A percentile compares a stretch with the other conserved stretches of the same genome.
Evolutionary conservation across 2,888 invertebrate species (phyloP).

Genomic region (Schrankia costaestrigalis): DNA sequence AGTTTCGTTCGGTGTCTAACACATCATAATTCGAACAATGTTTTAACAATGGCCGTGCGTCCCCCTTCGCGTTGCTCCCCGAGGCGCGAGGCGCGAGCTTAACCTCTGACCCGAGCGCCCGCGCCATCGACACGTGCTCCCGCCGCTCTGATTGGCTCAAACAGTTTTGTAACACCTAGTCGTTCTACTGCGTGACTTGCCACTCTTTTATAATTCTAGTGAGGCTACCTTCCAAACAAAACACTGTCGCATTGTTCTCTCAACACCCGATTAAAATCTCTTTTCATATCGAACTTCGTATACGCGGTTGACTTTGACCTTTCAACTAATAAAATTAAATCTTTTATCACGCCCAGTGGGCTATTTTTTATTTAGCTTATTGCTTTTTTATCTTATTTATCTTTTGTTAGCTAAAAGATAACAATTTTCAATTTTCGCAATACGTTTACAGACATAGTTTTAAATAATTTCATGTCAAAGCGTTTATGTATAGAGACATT

Average conservation of each 20-base stretch:
- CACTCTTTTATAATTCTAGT: conserved; percentile 15
- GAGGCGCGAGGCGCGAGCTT: conserved; percentile 55
- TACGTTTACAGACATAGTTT: no score
- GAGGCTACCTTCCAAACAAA: conserved; percentile 26
- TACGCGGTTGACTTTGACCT: conserved; percentile 18
- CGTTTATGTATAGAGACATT: conserved; percentile 54
- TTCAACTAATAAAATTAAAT: conserved; percentile 19
- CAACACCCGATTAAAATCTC: conserved; percentile 10
- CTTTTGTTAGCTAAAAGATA: conserved; percentile 5
- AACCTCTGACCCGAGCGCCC: conserved; percentile 60
- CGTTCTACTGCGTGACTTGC: conserved; percentile 20
- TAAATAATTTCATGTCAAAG: conserved; percentile 44
- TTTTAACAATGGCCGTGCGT: conserved; percentile 40
- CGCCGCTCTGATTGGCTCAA: conserved; percentile 63
- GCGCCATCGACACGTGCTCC: conserved; percentile 65
- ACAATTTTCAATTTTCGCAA: conserved; percentile 6
- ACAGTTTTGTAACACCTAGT: conserved; percentile 38
- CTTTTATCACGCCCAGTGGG: conserved; percentile 9
- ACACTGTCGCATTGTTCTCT: conserved; percentile 29
- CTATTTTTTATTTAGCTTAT: conserved; percentile 15
- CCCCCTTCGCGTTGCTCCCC: conserved; percentile 34
- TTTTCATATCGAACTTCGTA: conserved; percentile 19
- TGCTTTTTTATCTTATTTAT: conserved; percentile 8
- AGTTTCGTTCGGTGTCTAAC: conserved; percentile 18
- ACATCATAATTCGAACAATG: conserved; percentile 29